Conservation (phyloP, 2,113 vertebrate species). For the Anguilla rostrata region DNA sequence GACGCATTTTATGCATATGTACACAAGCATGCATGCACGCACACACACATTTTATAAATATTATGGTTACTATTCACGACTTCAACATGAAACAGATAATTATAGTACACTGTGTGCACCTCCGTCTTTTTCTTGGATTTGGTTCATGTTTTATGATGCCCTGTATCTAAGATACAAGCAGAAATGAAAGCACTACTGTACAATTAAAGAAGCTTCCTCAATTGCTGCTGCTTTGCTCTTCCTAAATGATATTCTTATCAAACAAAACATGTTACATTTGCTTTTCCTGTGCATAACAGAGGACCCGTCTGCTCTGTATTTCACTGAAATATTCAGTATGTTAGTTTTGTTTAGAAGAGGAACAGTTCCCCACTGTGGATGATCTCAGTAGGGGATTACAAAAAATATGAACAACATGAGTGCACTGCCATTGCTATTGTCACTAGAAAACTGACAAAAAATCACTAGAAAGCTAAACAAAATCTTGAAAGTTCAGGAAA, state of each 20-base stretch:
- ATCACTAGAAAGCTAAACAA: not conserved
- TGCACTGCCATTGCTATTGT: conserved; percentile 38
- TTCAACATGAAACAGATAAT: no score
- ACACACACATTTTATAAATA: not conserved
- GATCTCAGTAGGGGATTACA: conserved; percentile 28
- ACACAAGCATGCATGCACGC: no score
- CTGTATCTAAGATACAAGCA: no score
- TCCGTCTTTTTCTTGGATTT: not conserved
- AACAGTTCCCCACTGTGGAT: conserved; percentile 32
- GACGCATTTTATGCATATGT: no score
- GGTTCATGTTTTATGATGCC: not conserved
- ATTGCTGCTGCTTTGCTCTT: not conserved
- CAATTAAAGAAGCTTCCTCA: not conserved
- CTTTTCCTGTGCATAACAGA: no score
- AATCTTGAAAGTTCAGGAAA: not conserved
- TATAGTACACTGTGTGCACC: no score
- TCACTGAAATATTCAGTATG: conserved; percentile 33
- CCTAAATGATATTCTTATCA: not conserved
- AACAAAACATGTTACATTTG: not conserved
- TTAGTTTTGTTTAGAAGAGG: conserved; percentile 34
- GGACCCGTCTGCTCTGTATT: not conserved
- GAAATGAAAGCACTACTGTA: not conserved
- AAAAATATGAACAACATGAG: conserved; percentile 48
- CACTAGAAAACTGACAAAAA: conserved; percentile 27
- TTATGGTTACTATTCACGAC: not conserved